Conservation (phyloP, 2,797 vertebrate genomes). For the Coilia nasus region DNA sequence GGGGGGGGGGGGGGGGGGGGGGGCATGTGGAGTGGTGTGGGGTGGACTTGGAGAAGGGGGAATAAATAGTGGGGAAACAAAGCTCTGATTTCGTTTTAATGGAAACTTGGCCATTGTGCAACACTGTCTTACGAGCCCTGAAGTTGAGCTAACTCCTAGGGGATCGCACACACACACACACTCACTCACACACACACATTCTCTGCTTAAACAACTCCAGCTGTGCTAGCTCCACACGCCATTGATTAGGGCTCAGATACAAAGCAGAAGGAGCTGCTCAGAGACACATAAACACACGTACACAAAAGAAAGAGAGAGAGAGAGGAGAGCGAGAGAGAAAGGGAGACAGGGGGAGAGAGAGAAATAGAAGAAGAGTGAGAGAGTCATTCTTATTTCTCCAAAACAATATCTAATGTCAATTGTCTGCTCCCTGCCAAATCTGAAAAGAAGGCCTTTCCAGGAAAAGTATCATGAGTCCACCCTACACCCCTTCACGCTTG, state of each 20-base stretch:
- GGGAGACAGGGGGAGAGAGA: background rate
- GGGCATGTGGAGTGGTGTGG: background rate
- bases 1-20: too few species aligned
- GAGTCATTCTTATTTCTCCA: background rate
- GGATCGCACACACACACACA: slow-evolving; percentile 1
- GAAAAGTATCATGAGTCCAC: background rate
- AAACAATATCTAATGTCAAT: slow-evolving; percentile 43
- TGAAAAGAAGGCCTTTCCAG: slow-evolving; percentile 17
- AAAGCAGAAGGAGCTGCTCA: slow-evolving; percentile 34
- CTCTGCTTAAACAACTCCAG: slow-evolving; percentile 7
- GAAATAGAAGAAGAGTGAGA: background rate
- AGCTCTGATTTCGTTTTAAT: slow-evolving; percentile 36
- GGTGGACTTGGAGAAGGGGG: background rate
- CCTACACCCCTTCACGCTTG: slow-evolving; percentile 45
- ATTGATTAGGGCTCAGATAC: slow-evolving; percentile 3
- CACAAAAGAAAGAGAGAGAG: background rate
- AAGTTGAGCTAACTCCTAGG: slow-evolving; percentile 19
- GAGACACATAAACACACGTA: slow-evolving; percentile 13
- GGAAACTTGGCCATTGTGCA: slow-evolving; percentile 42
- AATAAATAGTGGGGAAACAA: background rate
- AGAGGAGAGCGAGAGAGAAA: background rate
- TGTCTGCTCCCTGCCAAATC: background rate
- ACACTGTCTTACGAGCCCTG: background rate
- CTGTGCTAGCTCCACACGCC: slow-evolving; percentile 35
- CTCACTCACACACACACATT: slow-evolving; percentile 28